Percentiles rank a stretch among this genome's conserved stretches.
Conservation (phyloP, 2,888 invertebrate genomes). For the Erebia epiphron region DNA sequence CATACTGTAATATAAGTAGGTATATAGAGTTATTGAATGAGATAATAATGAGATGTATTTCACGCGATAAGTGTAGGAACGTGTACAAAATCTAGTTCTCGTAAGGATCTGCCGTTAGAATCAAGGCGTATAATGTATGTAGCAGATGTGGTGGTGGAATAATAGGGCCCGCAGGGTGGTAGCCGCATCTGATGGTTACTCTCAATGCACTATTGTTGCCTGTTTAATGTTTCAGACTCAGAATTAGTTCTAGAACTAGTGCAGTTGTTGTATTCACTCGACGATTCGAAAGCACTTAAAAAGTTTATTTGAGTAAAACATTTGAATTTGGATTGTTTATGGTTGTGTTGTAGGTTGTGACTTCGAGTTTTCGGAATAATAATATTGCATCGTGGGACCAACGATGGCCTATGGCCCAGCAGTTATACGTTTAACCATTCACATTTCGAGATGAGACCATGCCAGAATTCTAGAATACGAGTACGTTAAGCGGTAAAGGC, state of each 20-base stretch:
- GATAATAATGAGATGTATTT: constrained; percentile 3
- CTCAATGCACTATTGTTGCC: constrained; percentile 41
- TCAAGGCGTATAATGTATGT: constrained; percentile 57
- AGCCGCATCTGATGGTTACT: constrained; percentile 39
- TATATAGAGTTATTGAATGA: neutral
- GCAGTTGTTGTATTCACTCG: no score
- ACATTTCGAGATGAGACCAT: no score
- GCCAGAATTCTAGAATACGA: no score
- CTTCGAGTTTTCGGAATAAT: no score
- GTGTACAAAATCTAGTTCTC: constrained; percentile 13
- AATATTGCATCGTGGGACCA: no score
- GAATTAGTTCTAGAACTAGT: neutral
- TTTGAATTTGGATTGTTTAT: no score
- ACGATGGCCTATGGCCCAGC: no score
- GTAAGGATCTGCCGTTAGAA: constrained; percentile 49
- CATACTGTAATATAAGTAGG: neutral
- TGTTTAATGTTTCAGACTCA: constrained; percentile 25
- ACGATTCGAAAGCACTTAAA: no score
- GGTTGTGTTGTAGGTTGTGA: no score
- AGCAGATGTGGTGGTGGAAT: constrained; percentile 46
- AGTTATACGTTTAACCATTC: no score
- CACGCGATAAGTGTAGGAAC: neutral
- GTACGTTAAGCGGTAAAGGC: no score
- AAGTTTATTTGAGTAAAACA: no score
- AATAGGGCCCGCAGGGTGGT: constrained; percentile 39